A percentile compares a stretch with the other conserved stretches of the same genome.
phyloP scores from a whole-genome alignment of 1,140 invertebrate species.

The Drosophila eugracilis region DNA sequence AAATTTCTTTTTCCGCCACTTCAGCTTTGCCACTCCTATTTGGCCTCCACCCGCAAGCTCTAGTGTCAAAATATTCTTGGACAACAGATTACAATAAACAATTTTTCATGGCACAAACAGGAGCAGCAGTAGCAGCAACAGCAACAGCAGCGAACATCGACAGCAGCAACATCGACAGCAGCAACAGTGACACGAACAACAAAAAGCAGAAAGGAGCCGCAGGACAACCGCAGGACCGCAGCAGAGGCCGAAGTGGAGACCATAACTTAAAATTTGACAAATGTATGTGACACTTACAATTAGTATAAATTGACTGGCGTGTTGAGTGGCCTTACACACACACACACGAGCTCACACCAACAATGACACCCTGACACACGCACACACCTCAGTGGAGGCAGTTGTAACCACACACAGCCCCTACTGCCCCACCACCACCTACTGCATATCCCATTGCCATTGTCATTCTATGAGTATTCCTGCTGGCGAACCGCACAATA shows the following conservation, averaged over 20 bases:
- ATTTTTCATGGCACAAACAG: constrained; percentile 68
- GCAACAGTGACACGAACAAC: constrained; percentile 21
- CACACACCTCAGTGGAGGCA: constrained; percentile 21
- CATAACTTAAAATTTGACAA: constrained; percentile 83
- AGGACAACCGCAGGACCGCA: constrained; percentile 50
- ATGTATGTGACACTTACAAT: constrained; percentile 83
- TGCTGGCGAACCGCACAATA: constrained; percentile 67
- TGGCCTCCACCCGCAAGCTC: background rate
- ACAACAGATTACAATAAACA: constrained; percentile 78
- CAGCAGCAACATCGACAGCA: constrained; percentile 4
- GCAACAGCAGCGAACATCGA: background rate
- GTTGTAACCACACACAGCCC: constrained; percentile 1
- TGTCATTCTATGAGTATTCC: constrained; percentile 54
- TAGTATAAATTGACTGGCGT: constrained; percentile 82
- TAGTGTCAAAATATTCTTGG: constrained; percentile 67
- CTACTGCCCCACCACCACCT: constrained; percentile 12
- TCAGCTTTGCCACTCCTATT: constrained; percentile 1
- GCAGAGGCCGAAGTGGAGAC: constrained; percentile 48
- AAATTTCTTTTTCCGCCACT: constrained; percentile 32
- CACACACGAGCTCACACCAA: constrained; percentile 22
- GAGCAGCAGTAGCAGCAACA: constrained; percentile 8
- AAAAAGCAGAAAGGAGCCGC: constrained; percentile 43
- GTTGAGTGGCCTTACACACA: constrained; percentile 69
- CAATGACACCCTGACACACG: constrained; percentile 26
- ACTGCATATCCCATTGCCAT: constrained; percentile 25